Conservation (phyloP, 2,797 vertebrate species). For the Neosilurus mollespiculum region DNA sequence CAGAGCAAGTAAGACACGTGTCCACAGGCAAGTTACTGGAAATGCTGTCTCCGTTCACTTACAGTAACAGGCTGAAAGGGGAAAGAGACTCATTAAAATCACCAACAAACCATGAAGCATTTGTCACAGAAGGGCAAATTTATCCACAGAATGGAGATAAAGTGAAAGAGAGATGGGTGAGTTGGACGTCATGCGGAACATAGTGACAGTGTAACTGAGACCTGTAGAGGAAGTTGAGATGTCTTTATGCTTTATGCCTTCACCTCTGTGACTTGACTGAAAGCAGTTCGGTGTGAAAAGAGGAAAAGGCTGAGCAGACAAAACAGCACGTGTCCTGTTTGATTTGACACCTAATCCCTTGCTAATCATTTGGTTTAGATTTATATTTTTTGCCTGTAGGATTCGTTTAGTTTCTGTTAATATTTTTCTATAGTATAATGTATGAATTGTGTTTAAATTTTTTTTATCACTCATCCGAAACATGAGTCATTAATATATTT, state of each 20-base stretch:
- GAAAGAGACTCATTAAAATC: conserved; percentile 74
- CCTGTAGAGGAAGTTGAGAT: conserved; percentile 66
- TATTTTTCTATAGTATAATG: neutral
- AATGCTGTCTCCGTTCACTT: conserved; percentile 58
- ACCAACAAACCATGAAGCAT: conserved; percentile 72
- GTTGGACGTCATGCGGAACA: conserved; percentile 47
- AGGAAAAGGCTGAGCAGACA: conserved; percentile 50
- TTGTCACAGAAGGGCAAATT: conserved; percentile 67
- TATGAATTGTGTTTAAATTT: neutral
- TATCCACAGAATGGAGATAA: conserved; percentile 61
- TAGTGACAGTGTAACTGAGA: conserved; percentile 46
- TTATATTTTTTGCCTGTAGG: neutral
- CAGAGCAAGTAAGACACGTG: conserved; percentile 63
- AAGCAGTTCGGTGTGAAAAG: conserved; percentile 42
- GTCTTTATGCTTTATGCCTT: conserved; percentile 56
- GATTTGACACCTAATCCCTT: conserved; percentile 3
- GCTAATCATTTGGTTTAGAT: conserved; percentile 12
- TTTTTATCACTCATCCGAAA: neutral
- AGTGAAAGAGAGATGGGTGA: conserved; percentile 49
- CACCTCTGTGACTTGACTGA: conserved; percentile 59
- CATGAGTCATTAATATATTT: neutral
- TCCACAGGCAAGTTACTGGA: conserved; percentile 61
- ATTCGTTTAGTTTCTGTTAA: neutral
- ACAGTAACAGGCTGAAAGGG: conserved; percentile 45
- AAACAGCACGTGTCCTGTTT: conserved; percentile 2